These are phyloP conservation scores for Gambelia wislizenii DNA, from an alignment of 2,797 vertebrate species.

Conservation along the genomic window DNA sequence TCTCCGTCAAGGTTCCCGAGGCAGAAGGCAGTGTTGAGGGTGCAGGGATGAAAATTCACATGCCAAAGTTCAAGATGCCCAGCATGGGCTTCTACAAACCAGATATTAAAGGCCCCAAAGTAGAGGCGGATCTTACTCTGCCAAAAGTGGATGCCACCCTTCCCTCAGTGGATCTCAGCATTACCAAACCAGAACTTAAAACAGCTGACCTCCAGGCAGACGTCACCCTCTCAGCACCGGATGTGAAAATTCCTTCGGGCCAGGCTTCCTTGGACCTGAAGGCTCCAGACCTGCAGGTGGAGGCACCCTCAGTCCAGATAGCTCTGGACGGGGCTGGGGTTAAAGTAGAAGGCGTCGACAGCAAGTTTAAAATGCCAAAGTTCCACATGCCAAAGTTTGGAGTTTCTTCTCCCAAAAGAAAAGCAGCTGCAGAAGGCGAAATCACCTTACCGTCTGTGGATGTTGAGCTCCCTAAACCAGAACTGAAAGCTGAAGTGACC, in stretches of 20 bases:
- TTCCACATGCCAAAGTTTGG: conserved; percentile 1
- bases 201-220: not conserved
- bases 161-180: not conserved
- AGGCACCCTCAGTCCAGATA: rapidly evolving
- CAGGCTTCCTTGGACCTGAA: not conserved
- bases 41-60: not conserved
- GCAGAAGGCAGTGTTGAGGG: not conserved
- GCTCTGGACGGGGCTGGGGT: conserved; percentile 51
- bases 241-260: not conserved
- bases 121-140: not conserved
- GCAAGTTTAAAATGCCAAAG: not conserved
- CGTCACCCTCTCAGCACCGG: not conserved
- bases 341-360: rapidly evolving
- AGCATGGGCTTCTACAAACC: not conserved
- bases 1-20: rapidly evolving
- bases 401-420: too few relatives aligned
- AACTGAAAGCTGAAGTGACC: too few relatives aligned
- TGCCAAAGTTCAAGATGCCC: conserved; percentile 33
- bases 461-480: too few relatives aligned
- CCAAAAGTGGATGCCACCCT: not conserved
- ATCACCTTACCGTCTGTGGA: too few relatives aligned
- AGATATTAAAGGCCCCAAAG: not conserved
- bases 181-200: not conserved
- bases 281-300: rapidly evolving
- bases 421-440: not conserved